Evolutionary conservation across 2,113 vertebrate genomes (phyloP).

Genomic region (Leptobrachium ailaonicum): DNA sequence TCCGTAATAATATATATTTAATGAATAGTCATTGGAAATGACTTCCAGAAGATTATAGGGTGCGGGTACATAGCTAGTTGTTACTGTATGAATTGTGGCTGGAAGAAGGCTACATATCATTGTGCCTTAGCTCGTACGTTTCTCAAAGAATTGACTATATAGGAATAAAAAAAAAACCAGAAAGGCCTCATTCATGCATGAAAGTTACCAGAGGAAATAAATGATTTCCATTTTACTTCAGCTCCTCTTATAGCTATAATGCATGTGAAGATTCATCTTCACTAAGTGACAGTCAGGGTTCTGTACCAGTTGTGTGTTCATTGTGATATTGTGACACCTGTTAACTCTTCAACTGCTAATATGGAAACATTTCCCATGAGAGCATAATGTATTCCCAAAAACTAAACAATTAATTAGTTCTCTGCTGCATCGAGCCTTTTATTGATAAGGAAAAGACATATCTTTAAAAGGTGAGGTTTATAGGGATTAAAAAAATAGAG

Average conservation of each 20-base stretch:
- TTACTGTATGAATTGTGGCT: slow-evolving; percentile 24
- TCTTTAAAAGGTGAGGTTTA: no score
- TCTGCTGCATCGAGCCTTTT: no score
- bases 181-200: slow-evolving; percentile 25
- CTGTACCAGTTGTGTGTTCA: not conserved
- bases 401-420: no score
- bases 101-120: slow-evolving; percentile 9
- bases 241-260: slow-evolving; percentile 12
- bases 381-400: no score
- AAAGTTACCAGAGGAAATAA: slow-evolving; percentile 14
- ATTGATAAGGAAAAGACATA: no score
- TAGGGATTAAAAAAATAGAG: no score
- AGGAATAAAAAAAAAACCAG: slow-evolving; percentile 15
- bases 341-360: slow-evolving; percentile 8
- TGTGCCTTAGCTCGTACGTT: slow-evolving; percentile 13
- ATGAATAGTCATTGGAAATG: not conserved
- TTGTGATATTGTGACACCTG: not conserved
- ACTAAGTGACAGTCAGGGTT: not conserved
- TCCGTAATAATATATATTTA: not conserved
- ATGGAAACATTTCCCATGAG: not conserved
- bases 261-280: slow-evolving; percentile 32
- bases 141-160: slow-evolving; percentile 28
- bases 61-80: slow-evolving; percentile 19
- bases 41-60: not conserved
- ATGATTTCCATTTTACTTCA: slow-evolving; percentile 27